A percentile compares a stretch with the other conserved stretches of the same genome.
These are phyloP conservation scores for Xylota segnis DNA, from an alignment of 2,888 invertebrate genomes.

Conservation along the genomic window DNA sequence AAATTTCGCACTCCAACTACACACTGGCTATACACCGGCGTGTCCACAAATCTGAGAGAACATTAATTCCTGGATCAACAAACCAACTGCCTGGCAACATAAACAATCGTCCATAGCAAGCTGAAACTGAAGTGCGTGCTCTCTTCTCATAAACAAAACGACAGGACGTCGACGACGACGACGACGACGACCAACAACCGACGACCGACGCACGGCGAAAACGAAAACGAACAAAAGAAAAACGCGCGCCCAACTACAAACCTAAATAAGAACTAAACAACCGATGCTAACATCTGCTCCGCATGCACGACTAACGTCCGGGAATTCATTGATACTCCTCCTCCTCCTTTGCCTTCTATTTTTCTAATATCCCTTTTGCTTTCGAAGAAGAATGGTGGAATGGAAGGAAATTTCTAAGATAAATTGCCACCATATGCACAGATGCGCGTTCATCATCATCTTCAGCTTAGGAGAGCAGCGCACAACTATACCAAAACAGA, in stretches of 20 bases:
- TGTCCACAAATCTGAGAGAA: constrained; percentile 41
- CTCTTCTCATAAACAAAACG: constrained; percentile 40
- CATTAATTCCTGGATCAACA: constrained; percentile 59
- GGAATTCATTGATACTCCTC: constrained; percentile 15
- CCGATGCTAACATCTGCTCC: constrained; percentile 50
- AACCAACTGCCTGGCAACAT: constrained; percentile 24
- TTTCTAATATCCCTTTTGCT: constrained; percentile 29
- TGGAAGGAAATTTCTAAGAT: constrained; percentile 42
- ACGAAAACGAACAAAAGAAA: neutral
- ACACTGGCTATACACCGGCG: neutral
- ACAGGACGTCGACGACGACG: neutral
- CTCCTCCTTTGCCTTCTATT: neutral
- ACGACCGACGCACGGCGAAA: neutral
- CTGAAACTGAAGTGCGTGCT: constrained; percentile 47
- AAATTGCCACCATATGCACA: constrained; percentile 54
- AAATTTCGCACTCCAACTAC: constrained; percentile 36
- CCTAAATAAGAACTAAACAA: constrained; percentile 27
- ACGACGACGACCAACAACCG: neutral
- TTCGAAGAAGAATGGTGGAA: neutral
- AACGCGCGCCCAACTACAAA: constrained; percentile 1
- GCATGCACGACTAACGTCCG: constrained; percentile 50
- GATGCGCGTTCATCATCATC: constrained; percentile 49
- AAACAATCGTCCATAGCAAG: constrained; percentile 38
- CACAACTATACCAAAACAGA: constrained; percentile 5
- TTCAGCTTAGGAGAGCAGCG: neutral